Evolutionary conservation across 1,140 invertebrate genomes (phyloP), one percentile per base, ranked within the genome.

Genomic region (Philopotamus ludificatus): DNA sequence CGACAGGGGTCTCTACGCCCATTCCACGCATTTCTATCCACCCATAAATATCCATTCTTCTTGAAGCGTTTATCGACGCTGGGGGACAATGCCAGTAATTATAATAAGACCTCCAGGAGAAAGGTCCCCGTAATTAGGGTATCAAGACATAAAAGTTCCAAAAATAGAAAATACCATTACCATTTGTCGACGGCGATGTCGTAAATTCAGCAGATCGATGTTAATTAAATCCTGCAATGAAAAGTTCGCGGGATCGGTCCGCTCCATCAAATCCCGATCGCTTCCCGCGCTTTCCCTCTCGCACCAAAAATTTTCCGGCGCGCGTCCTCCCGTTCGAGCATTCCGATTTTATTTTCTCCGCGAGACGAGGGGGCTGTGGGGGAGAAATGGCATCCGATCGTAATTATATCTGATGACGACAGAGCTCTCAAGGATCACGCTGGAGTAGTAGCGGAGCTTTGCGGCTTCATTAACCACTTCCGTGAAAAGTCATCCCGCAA

Each of bases 401-500:
- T 51, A 51, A 51, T 51, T 51, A 51, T 51, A 51, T 51, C 49
- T 51, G 20, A 25, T 22, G 20, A 21, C 20, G 12, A 25, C 44
- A 45, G 12, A 41, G 9, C 44, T 20, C 12, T 2, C 15, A 2
- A 3, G 2, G 10, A n/a, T 7, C 10, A 45, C 10, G 44, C 2
- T 45, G 21, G 15, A 45, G 44, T 45, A 10, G 44, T 45, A 15
- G 15, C 16, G 2, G 16, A 20, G 44, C 44, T 45, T 45, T 18
- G 44, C 16, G 10, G 44, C 44, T 45, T 45, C 44, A 45, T 45
- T 45, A 45, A 45, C 21, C 44, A 18, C 44, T 18, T 7, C 44
- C 44, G 44, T n/a, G 44, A 45, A 45, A 45, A 15, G 44, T 45
- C 44, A 45, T 45, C 21, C 44, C 21, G 15, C 15, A 18, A 20